These are phyloP conservation scores for Nannospalax galili DNA, from an alignment of 2,113 vertebrate genomes.

Conservation along the genomic window DNA sequence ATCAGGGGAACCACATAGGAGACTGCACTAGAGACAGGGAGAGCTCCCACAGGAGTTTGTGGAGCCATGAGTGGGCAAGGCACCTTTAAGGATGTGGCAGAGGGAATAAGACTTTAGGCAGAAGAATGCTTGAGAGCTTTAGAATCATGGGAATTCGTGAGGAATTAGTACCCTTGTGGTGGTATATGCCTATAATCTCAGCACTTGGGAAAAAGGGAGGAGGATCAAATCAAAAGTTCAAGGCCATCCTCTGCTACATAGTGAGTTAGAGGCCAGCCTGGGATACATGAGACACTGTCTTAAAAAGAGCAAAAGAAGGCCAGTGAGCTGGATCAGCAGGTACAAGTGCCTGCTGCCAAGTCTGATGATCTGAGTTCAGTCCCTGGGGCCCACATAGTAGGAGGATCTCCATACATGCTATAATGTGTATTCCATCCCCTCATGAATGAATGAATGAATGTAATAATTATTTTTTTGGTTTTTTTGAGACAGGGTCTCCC, in stretches of 20 bases:
- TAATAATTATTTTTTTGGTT: too few species aligned
- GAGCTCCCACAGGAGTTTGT: not conserved
- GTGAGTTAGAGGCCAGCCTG: too few species aligned
- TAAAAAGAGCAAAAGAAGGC: not conserved
- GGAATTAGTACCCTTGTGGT: not conserved
- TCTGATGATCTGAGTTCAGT: too few species aligned
- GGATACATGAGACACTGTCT: not conserved
- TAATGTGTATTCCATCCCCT: too few species aligned
- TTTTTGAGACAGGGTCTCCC: too few species aligned
- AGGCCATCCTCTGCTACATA: not conserved
- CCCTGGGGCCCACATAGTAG: too few species aligned
- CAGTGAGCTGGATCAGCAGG: too few species aligned
- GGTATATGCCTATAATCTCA: not conserved
- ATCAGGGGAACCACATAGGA: not conserved
- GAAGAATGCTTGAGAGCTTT: not conserved
- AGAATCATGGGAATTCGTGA: not conserved
- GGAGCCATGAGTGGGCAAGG: not conserved
- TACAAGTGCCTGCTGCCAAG: too few species aligned
- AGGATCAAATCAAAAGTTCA: not conserved
- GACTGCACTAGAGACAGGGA: not conserved
- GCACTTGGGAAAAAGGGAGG: not conserved
- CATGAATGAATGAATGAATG: too few species aligned
- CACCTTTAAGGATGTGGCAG: not conserved
- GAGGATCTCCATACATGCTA: too few species aligned
- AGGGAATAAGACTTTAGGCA: not conserved